These are phyloP conservation scores for Dynastes hyllus DNA, from an alignment of 2,888 invertebrate species.

Conservation along the genomic window DNA sequence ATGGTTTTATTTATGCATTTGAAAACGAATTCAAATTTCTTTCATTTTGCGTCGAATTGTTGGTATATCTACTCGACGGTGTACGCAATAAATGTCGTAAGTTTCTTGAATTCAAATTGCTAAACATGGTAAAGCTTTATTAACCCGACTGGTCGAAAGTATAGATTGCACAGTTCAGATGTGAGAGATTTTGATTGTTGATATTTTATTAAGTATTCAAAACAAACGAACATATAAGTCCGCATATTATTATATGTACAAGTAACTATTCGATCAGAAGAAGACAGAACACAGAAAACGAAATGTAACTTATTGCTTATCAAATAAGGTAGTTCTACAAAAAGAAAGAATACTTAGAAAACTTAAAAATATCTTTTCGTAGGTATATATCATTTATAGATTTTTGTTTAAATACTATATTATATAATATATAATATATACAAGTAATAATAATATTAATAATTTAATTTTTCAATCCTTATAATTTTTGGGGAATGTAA, in stretches of 20 bases:
- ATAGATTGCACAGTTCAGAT: conserved; percentile 44
- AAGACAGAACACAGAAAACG: conserved; percentile 39
- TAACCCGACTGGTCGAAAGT: conserved; percentile 33
- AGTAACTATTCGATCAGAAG: conserved; percentile 13
- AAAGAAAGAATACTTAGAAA: conserved; percentile 42
- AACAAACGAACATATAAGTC: conserved; percentile 23
- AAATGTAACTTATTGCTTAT: conserved; percentile 25
- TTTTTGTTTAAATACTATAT: conserved; percentile 68
- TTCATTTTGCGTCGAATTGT: too few relatives aligned
- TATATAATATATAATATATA: conserved; percentile 64
- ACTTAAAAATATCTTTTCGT: conserved; percentile 37
- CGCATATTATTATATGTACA: conserved; percentile 26
- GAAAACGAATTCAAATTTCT: too few relatives aligned
- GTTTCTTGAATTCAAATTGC: conserved; percentile 16
- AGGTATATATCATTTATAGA: conserved; percentile 40
- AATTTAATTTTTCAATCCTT: conserved; percentile 65
- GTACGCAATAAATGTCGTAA: too few relatives aligned
- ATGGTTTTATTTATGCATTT: too few relatives aligned
- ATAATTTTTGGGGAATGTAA: conserved; percentile 79
- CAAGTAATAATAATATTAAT: conserved; percentile 57
- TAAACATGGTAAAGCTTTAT: conserved; percentile 44
- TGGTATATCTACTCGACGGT: too few relatives aligned
- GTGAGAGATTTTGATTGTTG: conserved; percentile 38
- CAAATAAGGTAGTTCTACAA: conserved; percentile 27
- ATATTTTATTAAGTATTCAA: conserved; percentile 27